Percentiles rank a stretch among this genome's conserved stretches.
Conservation (phyloP, 2,797 vertebrate species). For the Propithecus deckenii region DNA sequence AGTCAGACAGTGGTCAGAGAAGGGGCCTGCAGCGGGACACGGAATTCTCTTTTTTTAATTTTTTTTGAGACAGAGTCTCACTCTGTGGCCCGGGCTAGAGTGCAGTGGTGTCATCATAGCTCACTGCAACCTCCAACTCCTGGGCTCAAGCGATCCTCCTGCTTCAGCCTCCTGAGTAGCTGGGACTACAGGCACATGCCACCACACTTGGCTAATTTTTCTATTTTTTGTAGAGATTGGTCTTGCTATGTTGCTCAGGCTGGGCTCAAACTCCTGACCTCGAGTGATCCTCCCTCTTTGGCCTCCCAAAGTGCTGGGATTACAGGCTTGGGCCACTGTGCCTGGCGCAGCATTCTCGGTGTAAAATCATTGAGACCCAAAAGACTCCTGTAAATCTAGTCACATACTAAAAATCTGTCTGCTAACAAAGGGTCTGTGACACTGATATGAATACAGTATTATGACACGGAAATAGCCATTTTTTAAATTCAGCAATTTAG, state of each 20-base stretch:
- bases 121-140: neutral
- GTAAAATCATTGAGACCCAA: neutral
- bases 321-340: neutral
- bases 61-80: neutral
- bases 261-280: neutral
- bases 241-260: neutral
- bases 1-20: neutral
- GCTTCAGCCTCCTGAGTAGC: neutral
- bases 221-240: neutral
- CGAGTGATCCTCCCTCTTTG: neutral
- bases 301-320: neutral
- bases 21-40: neutral
- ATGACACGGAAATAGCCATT: neutral
- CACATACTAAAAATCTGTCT: neutral
- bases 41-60: neutral
- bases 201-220: neutral
- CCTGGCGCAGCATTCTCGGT: neutral
- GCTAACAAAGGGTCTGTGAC: neutral
- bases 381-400: neutral
- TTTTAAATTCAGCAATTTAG: neutral
- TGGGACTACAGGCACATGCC: neutral
- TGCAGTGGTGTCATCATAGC: neutral
- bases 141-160: neutral
- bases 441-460: neutral
- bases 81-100: neutral